Percentiles rank a stretch among this genome's conserved stretches.
Conservation (phyloP, 2,113 vertebrate species). For the Dascyllus trimaculatus region DNA sequence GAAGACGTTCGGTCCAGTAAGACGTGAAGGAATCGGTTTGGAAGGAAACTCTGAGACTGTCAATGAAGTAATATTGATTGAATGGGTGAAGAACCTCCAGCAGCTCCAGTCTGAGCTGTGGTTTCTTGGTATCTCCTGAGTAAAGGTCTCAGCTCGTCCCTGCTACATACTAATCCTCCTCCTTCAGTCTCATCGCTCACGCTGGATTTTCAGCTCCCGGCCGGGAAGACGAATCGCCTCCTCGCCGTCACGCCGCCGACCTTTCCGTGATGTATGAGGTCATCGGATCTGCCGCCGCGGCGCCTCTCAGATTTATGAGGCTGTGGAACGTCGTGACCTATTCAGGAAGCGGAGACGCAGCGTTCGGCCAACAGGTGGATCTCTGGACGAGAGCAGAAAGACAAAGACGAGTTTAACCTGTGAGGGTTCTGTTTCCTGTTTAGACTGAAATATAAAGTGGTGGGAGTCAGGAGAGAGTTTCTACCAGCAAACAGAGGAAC, state of each 20-base stretch:
- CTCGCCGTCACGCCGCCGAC: constrained; percentile 1
- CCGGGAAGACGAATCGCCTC: constrained; percentile 8
- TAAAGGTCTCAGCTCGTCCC: constrained; percentile 40
- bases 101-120: too few relatives aligned
- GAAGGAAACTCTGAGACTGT: too few relatives aligned
- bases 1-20: too few relatives aligned
- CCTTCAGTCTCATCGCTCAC: not conserved
- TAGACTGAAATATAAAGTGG: too few relatives aligned
- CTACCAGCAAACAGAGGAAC: too few relatives aligned
- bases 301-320: constrained; percentile 53
- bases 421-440: not conserved
- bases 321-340: constrained; percentile 26
- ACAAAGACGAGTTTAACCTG: not conserved
- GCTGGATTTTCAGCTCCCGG: not conserved
- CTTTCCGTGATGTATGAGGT: constrained; percentile 65
- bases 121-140: not conserved
- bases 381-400: not conserved
- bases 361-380: not conserved
- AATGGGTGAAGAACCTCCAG: not conserved
- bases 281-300: constrained; percentile 18
- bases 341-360: not conserved
- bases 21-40: too few relatives aligned
- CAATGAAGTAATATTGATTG: too few relatives aligned
- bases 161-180: constrained; percentile 52
- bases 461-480: too few relatives aligned